Percentiles rank a stretch among this genome's conserved stretches.
phyloP scores from a whole-genome alignment of 1,140 invertebrate species.

The Doryteuthis pealeii region DNA sequence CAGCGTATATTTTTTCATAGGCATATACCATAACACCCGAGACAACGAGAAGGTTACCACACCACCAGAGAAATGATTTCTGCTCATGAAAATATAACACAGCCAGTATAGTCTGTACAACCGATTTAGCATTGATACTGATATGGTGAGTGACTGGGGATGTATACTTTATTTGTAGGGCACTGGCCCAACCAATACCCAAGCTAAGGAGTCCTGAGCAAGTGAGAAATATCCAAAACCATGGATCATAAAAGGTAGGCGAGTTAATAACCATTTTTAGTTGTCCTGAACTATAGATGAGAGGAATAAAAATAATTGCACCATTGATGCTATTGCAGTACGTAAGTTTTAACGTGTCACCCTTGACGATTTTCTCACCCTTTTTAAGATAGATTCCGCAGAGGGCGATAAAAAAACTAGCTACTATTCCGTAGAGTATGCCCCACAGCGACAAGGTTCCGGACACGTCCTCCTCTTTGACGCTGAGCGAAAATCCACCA shows the following conservation, averaged over 20 bases:
- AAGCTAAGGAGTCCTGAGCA: constrained; percentile 51
- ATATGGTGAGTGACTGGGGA: constrained; percentile 59
- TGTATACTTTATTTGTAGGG: constrained; percentile 55
- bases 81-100: constrained; percentile 48
- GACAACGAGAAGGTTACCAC: constrained; percentile 53
- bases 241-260: constrained; percentile 21
- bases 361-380: constrained; percentile 36
- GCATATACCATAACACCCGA: constrained; percentile 50
- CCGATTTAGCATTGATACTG: constrained; percentile 58
- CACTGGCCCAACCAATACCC: constrained; percentile 54
- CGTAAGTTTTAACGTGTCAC: constrained; percentile 46
- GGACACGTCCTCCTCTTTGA: constrained; percentile 52
- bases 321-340: constrained; percentile 53
- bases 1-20: constrained; percentile 28
- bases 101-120: constrained; percentile 56
- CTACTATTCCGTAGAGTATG: constrained; percentile 51
- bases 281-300: constrained; percentile 48
- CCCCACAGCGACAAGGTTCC: constrained; percentile 50
- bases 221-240: constrained; percentile 45
- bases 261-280: constrained; percentile 31
- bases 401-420: constrained; percentile 54
- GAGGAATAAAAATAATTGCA: constrained; percentile 46
- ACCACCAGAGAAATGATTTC: constrained; percentile 55
- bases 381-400: constrained; percentile 54
- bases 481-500: constrained; percentile 53